Evolutionary conservation across 2,888 invertebrate species (phyloP).

Genomic region (Leucozona laternaria): DNA sequence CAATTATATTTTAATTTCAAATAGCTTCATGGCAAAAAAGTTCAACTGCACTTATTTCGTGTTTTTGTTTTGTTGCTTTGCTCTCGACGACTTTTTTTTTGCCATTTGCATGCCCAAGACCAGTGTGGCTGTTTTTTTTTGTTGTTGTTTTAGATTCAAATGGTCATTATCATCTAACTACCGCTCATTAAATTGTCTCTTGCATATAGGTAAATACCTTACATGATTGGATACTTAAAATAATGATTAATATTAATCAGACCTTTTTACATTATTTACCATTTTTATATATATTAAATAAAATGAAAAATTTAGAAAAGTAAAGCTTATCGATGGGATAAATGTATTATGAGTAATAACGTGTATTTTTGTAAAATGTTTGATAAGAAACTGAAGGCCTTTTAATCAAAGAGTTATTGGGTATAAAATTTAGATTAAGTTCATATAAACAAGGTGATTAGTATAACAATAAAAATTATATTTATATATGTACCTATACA

Average conservation of each 20-base stretch:
- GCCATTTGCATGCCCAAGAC: constrained; percentile 53
- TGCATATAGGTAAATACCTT: not conserved
- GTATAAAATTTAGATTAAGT: constrained; percentile 40
- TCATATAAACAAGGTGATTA: constrained; percentile 6
- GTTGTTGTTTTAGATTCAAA: constrained; percentile 18
- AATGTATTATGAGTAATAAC: constrained; percentile 41
- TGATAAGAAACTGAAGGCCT: constrained; percentile 47
- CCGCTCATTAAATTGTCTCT: constrained; percentile 14
- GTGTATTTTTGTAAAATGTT: constrained; percentile 17
- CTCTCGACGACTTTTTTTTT: constrained; percentile 43
- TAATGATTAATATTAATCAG: not conserved
- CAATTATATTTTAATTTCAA: constrained; percentile 74
- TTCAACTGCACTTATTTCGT: constrained; percentile 67
- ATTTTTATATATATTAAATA: not conserved
- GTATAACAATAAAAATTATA: not conserved
- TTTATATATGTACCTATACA: not conserved
- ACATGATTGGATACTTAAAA: not conserved
- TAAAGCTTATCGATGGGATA: constrained; percentile 29
- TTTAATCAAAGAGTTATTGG: constrained; percentile 33
- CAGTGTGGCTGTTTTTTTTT: constrained; percentile 12
- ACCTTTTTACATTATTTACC: constrained; percentile 2
- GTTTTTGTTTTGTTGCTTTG: constrained; percentile 33
- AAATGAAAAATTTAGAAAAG: not conserved
- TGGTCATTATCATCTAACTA: constrained; percentile 32
- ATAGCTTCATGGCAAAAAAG: constrained; percentile 67